A percentile compares a stretch with the other conserved stretches of the same genome.
These are phyloP conservation scores for Athripsodes cinereus DNA, from an alignment of 2,888 invertebrate species.

Conservation along the genomic window DNA sequence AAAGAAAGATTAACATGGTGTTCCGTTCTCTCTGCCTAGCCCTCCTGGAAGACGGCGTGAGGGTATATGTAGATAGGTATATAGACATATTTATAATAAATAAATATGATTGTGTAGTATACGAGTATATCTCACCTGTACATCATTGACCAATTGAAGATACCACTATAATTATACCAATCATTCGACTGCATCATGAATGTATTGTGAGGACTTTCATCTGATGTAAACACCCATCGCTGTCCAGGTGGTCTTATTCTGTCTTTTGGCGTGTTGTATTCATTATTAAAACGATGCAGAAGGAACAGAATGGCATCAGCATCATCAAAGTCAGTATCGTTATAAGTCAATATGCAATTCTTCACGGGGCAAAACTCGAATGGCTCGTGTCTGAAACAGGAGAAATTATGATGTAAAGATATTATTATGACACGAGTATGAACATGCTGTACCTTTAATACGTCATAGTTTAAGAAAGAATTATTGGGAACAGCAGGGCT, in stretches of 20 bases:
- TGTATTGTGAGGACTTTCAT: constrained; percentile 53
- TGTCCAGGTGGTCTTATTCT: constrained; percentile 36
- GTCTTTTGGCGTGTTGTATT: constrained; percentile 38
- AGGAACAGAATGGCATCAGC: constrained; percentile 58
- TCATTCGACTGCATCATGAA: constrained; percentile 36
- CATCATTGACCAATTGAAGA: constrained; percentile 56
- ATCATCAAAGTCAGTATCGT: constrained; percentile 35
- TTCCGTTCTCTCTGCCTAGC: too few species aligned
- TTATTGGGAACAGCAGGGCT: too few species aligned
- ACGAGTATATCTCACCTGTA: constrained; percentile 38
- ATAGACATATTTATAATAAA: too few species aligned
- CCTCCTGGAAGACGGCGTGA: too few species aligned
- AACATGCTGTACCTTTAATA: too few species aligned
- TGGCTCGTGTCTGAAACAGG: constrained; percentile 39
- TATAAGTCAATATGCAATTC: constrained; percentile 48
- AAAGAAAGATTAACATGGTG: too few species aligned
- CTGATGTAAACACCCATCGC: constrained; percentile 55
- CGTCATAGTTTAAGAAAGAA: too few species aligned
- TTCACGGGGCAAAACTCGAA: constrained; percentile 47
- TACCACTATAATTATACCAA: constrained; percentile 42
- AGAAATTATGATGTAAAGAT: neutral
- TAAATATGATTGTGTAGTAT: too few species aligned
- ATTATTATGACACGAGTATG: too few species aligned
- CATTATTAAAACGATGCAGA: constrained; percentile 43
- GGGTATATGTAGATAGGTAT: too few species aligned